A percentile compares a stretch with the other conserved stretches of the same genome.
These are phyloP conservation scores for Psittacula echo DNA, from an alignment of 2,797 vertebrate genomes.

Conservation along the genomic window DNA sequence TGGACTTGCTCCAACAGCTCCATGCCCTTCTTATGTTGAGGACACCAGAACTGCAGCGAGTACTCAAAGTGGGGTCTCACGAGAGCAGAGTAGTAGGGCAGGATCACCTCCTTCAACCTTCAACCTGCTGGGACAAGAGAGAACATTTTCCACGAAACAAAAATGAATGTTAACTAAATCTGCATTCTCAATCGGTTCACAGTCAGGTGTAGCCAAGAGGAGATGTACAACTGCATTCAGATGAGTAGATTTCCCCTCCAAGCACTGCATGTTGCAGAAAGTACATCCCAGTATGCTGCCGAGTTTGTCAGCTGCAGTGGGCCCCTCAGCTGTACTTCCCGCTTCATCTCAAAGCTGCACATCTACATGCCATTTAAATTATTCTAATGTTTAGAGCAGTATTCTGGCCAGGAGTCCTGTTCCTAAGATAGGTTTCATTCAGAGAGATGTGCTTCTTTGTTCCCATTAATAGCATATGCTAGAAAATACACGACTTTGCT, in stretches of 20 bases:
- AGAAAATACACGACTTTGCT: accelerated
- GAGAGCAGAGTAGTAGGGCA: neutral
- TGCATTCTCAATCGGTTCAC: neutral
- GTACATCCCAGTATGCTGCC: too few relatives aligned
- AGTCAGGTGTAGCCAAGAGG: neutral
- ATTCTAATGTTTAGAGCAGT: neutral
- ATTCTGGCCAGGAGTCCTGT: neutral
- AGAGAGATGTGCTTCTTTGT: neutral
- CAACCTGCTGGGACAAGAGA: neutral
- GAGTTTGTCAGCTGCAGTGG: accelerated
- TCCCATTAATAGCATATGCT: neutral
- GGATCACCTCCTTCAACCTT: neutral
- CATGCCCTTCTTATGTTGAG: neutral
- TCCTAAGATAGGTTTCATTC: neutral
- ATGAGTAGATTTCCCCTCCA: neutral
- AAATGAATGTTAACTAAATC: neutral
- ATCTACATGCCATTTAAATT: neutral
- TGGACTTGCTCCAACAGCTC: neutral
- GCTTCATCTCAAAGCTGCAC: neutral
- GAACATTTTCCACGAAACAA: neutral
- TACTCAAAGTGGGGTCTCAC: neutral
- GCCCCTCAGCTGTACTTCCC: neutral
- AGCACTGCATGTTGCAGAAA: neutral
- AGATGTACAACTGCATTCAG: accelerated
- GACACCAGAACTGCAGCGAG: neutral